Base-by-base conservation (phyloP, 2,888 invertebrate species). In the Stenodera caucasica region DNA sequence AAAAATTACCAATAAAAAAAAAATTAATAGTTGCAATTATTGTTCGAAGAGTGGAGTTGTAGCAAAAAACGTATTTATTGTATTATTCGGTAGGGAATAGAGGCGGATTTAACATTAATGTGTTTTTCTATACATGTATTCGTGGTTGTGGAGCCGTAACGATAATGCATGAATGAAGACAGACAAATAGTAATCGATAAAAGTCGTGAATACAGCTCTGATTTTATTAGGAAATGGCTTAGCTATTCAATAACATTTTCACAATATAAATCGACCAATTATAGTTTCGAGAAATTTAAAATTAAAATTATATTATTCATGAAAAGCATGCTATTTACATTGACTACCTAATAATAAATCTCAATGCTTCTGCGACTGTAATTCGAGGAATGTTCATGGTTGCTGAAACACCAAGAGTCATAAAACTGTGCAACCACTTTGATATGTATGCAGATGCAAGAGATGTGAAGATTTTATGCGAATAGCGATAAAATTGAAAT, bases 131-230 rank as follows among this genome's bases (percentile, higher is more conserved):
- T 18, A 21, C 18, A 18, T 9, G 14, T 40, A 40, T 18, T 11
- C 40, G 4, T 18, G 14, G n/a, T 11, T 9, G 40, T 40, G 11
- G 11, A 40, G 11, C 9, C 18, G 18, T 21, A 18, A 9, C 11
- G 53, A 40, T 59, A 63, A 67, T 63, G 61, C 60, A 67, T 65
- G 65, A 55, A 60, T 53, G 61, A 61, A 21, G 11, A 58, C 63
- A 56, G 58, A 40, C 60, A 65, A 69, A 69, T 67, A 66, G 67
- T 66, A 67, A 66, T 69, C 67, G 65, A 69, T 70, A 62, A 66
- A 51, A 50, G n/a, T 33, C 53, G 53, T 63, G 21, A 45, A 14
- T 12, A 21, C n/a, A n/a, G n/a, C n/a, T n/a, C n/a, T n/a, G n/a
- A n/a, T n/a, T n/a, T n/a, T n/a, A n/a, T n/a, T n/a, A n/a, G n/a